phyloP scores from a whole-genome alignment of 2,888 invertebrate genomes.

The Rhagonycha fulva region DNA sequence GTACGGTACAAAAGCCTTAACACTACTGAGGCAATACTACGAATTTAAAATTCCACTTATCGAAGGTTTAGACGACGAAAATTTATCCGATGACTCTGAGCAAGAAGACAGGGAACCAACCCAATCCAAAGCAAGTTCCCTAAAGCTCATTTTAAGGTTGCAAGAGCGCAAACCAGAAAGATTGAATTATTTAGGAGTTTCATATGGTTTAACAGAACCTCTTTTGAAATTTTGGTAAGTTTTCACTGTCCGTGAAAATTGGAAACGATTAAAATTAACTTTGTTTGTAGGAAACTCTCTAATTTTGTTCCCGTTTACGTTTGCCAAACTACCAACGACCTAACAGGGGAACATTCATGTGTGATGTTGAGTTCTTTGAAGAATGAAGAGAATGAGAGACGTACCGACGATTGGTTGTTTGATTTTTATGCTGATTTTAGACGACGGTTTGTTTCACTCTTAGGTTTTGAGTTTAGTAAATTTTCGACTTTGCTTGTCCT shows the following conservation, averaged over 20 bases:
- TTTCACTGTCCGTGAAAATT: background rate
- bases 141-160: constrained; percentile 85
- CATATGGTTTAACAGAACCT: constrained; percentile 86
- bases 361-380: constrained; percentile 88
- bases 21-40: constrained; percentile 87
- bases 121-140: constrained; percentile 72
- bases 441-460: constrained; percentile 74
- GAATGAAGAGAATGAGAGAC: constrained; percentile 46
- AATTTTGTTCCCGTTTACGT: constrained; percentile 86
- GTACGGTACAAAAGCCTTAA: constrained; percentile 88
- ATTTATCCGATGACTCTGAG: constrained; percentile 65
- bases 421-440: constrained; percentile 89
- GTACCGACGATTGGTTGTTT: constrained; percentile 67
- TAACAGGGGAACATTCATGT: constrained; percentile 97
- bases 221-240: constrained; percentile 88
- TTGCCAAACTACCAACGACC: constrained; percentile 91
- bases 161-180: constrained; percentile 82
- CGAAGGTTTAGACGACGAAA: constrained; percentile 58
- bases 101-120: constrained; percentile 77
- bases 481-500: constrained; percentile 76
- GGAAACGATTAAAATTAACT: background rate
- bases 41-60: constrained; percentile 76
- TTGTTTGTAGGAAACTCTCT: constrained; percentile 59
- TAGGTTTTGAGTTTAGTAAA: constrained; percentile 74
- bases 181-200: constrained; percentile 93